Conservation (phyloP, 2,797 vertebrate species). For the Propithecus perrieri region DNA sequence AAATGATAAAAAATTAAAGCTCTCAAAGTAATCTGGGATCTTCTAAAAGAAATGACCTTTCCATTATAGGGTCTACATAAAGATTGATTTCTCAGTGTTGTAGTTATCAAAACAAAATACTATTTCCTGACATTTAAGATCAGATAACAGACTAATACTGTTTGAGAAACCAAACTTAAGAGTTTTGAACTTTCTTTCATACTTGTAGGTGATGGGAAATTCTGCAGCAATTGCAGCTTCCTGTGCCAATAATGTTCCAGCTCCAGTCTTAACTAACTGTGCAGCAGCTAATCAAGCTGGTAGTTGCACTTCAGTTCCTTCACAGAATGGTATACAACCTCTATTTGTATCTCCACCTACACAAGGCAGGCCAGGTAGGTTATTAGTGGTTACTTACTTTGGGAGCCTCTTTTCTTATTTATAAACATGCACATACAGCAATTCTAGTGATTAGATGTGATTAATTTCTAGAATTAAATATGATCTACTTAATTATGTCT, state of each 20-base stretch:
- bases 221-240: constrained; percentile 84
- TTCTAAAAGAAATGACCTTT: neutral
- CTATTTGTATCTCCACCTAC: constrained; percentile 83
- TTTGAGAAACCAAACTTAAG: constrained; percentile 56
- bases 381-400: constrained; percentile 25
- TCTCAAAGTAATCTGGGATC: neutral
- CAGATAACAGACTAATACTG: neutral
- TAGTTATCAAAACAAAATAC: neutral
- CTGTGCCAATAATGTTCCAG: constrained; percentile 84
- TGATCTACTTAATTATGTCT: constrained; percentile 20
- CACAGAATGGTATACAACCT: constrained; percentile 84
- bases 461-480: constrained; percentile 45
- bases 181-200: constrained; percentile 53
- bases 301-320: constrained; percentile 83
- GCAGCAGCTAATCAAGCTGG: constrained; percentile 84
- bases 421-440: neutral
- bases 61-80: neutral
- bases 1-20: neutral
- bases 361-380: constrained; percentile 88
- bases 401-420: constrained; percentile 10
- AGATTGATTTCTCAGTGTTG: constrained; percentile 22
- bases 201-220: constrained; percentile 90
- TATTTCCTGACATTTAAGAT: constrained; percentile 41
- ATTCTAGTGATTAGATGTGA: neutral
- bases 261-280: constrained; percentile 86